phyloP scores from a whole-genome alignment of 2,113 vertebrate species.

The Lipophrys pholis region DNA sequence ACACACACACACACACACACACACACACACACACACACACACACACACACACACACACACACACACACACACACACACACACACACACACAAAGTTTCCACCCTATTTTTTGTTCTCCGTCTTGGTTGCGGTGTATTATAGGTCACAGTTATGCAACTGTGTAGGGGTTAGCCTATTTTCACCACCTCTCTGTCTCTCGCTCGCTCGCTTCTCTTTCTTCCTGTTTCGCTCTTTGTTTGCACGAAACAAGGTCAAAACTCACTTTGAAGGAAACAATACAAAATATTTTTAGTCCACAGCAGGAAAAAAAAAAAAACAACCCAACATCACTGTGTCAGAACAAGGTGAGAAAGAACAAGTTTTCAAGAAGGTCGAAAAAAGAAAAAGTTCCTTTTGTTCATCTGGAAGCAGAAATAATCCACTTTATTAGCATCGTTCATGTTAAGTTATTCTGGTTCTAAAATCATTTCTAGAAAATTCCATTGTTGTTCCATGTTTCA shows the following conservation, averaged over 20 bases:
- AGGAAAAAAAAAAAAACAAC: too few species aligned
- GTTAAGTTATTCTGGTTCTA: too few species aligned
- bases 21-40: slow-evolving; percentile 2
- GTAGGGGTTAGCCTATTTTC: slow-evolving; percentile 73
- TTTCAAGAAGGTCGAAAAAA: too few species aligned
- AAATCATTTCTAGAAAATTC: too few species aligned
- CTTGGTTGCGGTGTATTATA: slow-evolving; percentile 66
- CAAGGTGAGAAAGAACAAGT: too few species aligned
- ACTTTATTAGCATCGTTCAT: too few species aligned
- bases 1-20: slow-evolving; percentile 41
- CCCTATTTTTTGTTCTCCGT: slow-evolving; percentile 63
- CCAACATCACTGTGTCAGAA: too few species aligned
- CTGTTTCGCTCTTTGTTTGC: background rate
- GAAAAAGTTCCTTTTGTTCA: too few species aligned
- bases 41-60: slow-evolving; percentile 58
- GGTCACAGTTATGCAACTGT: slow-evolving; percentile 77
- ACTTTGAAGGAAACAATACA: background rate
- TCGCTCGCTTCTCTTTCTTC: background rate
- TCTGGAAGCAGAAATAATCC: too few species aligned
- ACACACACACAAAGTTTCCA: slow-evolving; percentile 75
- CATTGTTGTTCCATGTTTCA: too few species aligned
- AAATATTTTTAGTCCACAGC: background rate
- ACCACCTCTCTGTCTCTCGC: slow-evolving; percentile 14
- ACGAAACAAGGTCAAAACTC: background rate
- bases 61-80: background rate